These are phyloP conservation scores for Hylaeus volcanicus DNA, from an alignment of 1,140 invertebrate genomes.

Conservation along the genomic window DNA sequence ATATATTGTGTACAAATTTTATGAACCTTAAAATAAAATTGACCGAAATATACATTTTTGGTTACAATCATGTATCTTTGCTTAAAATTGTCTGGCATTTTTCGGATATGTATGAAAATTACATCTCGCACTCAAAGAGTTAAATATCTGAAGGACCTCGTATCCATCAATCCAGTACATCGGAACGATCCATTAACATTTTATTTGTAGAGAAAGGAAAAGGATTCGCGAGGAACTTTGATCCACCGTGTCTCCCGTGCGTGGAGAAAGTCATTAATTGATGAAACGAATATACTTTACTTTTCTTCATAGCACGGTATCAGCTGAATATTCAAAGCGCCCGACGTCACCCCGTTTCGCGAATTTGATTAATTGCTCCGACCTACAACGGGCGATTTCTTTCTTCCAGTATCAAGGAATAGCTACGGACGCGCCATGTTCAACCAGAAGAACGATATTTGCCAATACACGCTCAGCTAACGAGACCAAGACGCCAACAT, in stretches of 20 bases:
- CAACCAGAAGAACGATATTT: background rate
- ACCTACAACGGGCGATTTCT: conserved; percentile 15
- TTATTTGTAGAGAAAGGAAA: background rate
- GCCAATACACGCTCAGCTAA: background rate
- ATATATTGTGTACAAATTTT: no score
- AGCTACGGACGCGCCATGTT: background rate
- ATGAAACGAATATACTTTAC: conserved; percentile 17
- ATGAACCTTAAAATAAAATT: no score
- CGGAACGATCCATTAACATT: no score
- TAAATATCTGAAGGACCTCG: no score
- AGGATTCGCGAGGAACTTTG: background rate
- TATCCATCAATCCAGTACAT: no score
- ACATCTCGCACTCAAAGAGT: no score
- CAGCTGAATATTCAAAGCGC: conserved; percentile 40
- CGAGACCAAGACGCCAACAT: background rate
- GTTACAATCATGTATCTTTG: no score
- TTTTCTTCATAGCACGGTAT: conserved; percentile 13
- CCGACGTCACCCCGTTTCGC: conserved; percentile 9
- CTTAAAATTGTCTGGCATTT: no score
- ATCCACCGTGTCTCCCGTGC: conserved; percentile 5
- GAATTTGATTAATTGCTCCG: conserved; percentile 38
- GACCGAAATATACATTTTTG: no score
- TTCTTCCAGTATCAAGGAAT: background rate
- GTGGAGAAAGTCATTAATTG: conserved; percentile 43
- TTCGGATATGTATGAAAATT: no score